Base-by-base conservation (phyloP, 2,888 invertebrate species). In the Volucella zonaria region DNA sequence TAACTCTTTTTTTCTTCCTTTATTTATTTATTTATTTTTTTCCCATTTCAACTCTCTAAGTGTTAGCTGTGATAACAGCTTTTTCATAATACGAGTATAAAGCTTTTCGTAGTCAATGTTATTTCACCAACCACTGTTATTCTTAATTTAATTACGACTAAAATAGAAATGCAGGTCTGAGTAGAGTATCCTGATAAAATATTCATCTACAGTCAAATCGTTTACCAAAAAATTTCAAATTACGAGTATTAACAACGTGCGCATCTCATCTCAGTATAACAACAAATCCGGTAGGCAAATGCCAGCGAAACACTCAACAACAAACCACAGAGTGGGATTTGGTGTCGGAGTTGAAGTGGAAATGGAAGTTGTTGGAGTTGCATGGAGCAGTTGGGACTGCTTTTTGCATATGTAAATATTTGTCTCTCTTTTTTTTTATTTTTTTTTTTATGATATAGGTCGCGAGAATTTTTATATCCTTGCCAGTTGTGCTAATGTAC, bases 141-240 rank as follows among this genome's bases (percentile, higher is more conserved):
- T n/a, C 49, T 10, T 49, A 40, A 38, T 64, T 51, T 67, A 23
- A 23, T 61, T 43, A 23, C 23, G 3, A 23, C 1, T 23, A 61
- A 61, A 43, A 10, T 23, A 43, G 43, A 66, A 23, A 42, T n/a
- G 8, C 2, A 6, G 6, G 31, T 6, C 31, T 6, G 31, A 31
- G 31, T 31, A 6, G 4, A 31, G 31, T 6, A 31, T 31, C 31
- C 31, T 52, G 52, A 52, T 54, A 43, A 66, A 66, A 40, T 23
- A 52, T 18, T 42, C 43, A n/a, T 1, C 8, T n/a, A 2, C 15
- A 15, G 42, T 42, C 12, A 52, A 52, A 18, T 52, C 23, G 42
- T 51, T 52, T 23, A 52, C 15, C 18, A 52, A 66, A 66, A n/a
- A 66, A 52, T 52, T 42, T 66, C 23, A 66, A 52, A 52, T 52